These are phyloP conservation scores for Drosophila dives DNA, from an alignment of 2,888 invertebrate genomes.

Conservation along the genomic window DNA sequence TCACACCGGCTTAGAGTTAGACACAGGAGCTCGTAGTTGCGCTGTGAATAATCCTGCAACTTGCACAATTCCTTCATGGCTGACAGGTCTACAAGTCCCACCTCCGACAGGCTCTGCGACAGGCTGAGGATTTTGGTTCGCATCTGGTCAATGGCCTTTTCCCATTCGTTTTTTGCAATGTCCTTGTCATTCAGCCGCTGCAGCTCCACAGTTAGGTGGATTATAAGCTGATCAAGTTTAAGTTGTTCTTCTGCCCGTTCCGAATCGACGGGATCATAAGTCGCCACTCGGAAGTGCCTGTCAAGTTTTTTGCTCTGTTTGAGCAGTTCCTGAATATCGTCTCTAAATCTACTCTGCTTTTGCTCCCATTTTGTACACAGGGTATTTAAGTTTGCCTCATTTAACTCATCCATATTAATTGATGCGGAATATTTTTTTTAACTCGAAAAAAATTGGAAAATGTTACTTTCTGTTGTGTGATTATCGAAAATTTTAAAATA, in stretches of 20 bases:
- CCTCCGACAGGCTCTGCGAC: conserved; percentile 88
- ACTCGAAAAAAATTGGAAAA: background rate
- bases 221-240: conserved; percentile 87
- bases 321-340: conserved; percentile 22
- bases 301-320: conserved; percentile 25
- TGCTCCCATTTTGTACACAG: conserved; percentile 30
- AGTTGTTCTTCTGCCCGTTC: conserved; percentile 85
- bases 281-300: background rate
- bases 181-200: conserved; percentile 85
- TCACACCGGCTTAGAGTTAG: conserved; percentile 91
- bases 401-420: conserved; percentile 26
- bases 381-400: conserved; percentile 12
- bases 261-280: background rate
- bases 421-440: background rate
- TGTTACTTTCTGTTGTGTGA: conserved; percentile 3
- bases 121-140: conserved; percentile 86
- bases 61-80: conserved; percentile 40
- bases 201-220: conserved; percentile 86
- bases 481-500: conserved; percentile 2
- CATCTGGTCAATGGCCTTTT: conserved; percentile 87
- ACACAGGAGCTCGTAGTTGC: conserved; percentile 82
- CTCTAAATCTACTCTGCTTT: conserved; percentile 24
- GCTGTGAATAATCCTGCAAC: conserved; percentile 67
- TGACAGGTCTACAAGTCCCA: conserved; percentile 73
- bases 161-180: conserved; percentile 86